Evolutionary conservation across 2,797 vertebrate species (phyloP).

Genomic region (Amazona finschi): DNA sequence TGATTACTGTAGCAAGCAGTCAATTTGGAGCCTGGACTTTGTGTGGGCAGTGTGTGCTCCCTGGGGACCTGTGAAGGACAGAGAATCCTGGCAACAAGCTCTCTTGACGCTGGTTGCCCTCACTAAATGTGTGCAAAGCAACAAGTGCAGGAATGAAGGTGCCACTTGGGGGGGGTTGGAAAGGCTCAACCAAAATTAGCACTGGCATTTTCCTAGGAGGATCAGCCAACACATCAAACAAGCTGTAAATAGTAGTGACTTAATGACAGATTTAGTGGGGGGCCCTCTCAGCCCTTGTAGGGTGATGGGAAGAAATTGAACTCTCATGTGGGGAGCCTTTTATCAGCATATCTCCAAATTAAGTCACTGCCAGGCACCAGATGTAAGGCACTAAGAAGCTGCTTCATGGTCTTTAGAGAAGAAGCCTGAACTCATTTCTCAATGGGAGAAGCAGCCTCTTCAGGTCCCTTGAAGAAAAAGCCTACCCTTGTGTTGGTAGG

Average conservation of each 20-base stretch:
- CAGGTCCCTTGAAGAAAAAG: not conserved
- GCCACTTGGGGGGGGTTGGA: not conserved
- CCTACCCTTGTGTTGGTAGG: not conserved
- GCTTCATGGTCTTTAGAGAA: not conserved
- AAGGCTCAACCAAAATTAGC: constrained; percentile 43
- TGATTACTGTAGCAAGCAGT: not conserved
- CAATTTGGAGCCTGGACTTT: not conserved
- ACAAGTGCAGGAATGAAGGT: constrained; percentile 13
- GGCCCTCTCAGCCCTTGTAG: not conserved
- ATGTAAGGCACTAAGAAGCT: not conserved
- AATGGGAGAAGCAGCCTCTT: not conserved
- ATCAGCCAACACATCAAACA: constrained; percentile 25
- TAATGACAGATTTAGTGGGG: constrained; percentile 9
- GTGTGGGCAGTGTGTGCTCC: not conserved
- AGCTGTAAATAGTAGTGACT: constrained; percentile 60
- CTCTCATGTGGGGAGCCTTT: not conserved
- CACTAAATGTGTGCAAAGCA: not conserved
- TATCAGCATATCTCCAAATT: not conserved
- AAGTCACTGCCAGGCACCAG: not conserved
- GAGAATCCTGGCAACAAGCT: not conserved
- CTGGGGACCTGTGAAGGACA: not conserved
- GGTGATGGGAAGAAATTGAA: not conserved
- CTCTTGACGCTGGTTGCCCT: not conserved
- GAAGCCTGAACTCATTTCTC: not conserved
- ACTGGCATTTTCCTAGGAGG: constrained; percentile 48